Conservation (phyloP, 92 coral and sea anemone genomes). For the Zoanthus sociatus region DNA sequence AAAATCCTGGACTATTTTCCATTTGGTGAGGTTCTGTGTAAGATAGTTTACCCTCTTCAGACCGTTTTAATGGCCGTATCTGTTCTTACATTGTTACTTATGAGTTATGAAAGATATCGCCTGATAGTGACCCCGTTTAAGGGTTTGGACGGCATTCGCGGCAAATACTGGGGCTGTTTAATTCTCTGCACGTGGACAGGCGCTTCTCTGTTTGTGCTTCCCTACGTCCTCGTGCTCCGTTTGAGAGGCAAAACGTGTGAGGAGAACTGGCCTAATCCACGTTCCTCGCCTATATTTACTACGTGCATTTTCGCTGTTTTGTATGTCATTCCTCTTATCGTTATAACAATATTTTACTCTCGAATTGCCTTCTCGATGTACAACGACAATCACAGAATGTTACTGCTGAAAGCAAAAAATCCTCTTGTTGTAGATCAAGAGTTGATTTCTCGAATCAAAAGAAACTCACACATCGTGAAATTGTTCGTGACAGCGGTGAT, state of each 20-base stretch:
- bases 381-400: slow-evolving; percentile 64
- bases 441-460: slow-evolving; percentile 55
- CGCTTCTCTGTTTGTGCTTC: slow-evolving; percentile 61
- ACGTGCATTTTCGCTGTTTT: slow-evolving; percentile 53
- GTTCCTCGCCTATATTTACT: slow-evolving; percentile 62
- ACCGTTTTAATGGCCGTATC: slow-evolving; percentile 71
- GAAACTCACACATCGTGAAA: slow-evolving; percentile 82
- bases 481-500: slow-evolving; percentile 84
- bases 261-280: slow-evolving; percentile 63
- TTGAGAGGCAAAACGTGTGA: slow-evolving; percentile 47
- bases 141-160: slow-evolving; percentile 29
- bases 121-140: slow-evolving; percentile 80
- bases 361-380: slow-evolving; percentile 63
- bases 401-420: slow-evolving; percentile 50
- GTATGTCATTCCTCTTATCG: slow-evolving; percentile 63
- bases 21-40: slow-evolving; percentile 72
- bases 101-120: slow-evolving; percentile 78
- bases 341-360: slow-evolving; percentile 59
- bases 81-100: slow-evolving; percentile 67
- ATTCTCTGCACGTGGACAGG: slow-evolving; percentile 70
- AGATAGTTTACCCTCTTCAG: slow-evolving; percentile 74
- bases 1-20: slow-evolving; percentile 64
- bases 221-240: slow-evolving; percentile 58
- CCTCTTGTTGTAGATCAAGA: slow-evolving; percentile 49
- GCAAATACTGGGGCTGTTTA: slow-evolving; percentile 48